Evolutionary conservation across 2,888 invertebrate species (phyloP), one percentile per base, ranked within the genome.

Genomic region (Lasiommata megera): DNA sequence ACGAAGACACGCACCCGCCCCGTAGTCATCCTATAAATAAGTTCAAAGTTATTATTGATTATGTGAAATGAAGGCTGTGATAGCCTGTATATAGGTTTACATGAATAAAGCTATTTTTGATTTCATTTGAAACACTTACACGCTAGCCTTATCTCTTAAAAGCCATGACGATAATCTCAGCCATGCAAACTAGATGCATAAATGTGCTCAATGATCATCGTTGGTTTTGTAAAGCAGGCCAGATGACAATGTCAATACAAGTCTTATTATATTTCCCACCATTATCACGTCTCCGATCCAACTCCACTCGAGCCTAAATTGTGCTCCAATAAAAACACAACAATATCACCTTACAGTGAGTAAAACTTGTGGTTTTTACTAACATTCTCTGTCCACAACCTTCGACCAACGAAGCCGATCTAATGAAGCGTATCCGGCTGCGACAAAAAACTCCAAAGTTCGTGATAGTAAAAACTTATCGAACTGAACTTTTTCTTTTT

Each of bases 341-440:
- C 31, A 46, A 28, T 16, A 3, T 29, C 14, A 29, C 44, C 14
- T 28, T 41, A 41, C 46, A 28, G 28, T 11, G 12, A 12, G 43
- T 43, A 14, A 48, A 12, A 48, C 41, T 14, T 11, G 9, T 34
- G 9, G 34, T 46, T 60, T 60, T 61, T 55, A 37, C 41, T 36
- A 34, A 34, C 61, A 58, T 61, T 61, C 61, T 17, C 34, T n/a
- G 9, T 36, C 31, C 31, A 23, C 58, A 34, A 55, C 44, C 55
- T 40, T 47, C 47, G 16, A 31, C 36, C 43, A 38, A 41, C 40
- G 36, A 54, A 48, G 41, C 38, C 46, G 14, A 47, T 34, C 34
- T 61, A 58, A 61, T 56, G 47, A 55, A 58, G 52, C 55, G 58
- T 61, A 52, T 55, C 58, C 58, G 61, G 48, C 43, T 50, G 53